phyloP scores from a whole-genome alignment of 2,113 vertebrate species.

The Willisornis vidua region DNA sequence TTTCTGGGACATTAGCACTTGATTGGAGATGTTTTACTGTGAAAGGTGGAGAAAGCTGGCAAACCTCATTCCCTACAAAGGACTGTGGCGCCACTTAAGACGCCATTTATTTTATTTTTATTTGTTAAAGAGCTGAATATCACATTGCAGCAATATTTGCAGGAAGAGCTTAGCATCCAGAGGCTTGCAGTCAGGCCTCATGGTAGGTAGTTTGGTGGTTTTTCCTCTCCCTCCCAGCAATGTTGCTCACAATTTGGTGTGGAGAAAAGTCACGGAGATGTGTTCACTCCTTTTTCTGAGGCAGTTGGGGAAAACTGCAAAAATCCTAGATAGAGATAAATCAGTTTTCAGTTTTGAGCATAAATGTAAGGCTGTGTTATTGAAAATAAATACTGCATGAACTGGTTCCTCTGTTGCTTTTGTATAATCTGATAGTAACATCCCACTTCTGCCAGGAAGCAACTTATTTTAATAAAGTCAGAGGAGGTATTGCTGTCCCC shows the following conservation, averaged over 20 bases:
- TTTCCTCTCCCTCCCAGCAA: background rate
- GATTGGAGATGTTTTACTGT: background rate
- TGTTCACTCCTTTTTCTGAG: background rate
- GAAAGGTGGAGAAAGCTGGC: background rate
- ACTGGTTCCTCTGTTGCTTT: background rate
- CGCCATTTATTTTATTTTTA: background rate
- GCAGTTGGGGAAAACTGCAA: background rate
- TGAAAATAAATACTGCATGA: background rate
- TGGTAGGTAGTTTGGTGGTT: background rate
- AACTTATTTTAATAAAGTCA: background rate
- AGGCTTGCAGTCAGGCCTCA: background rate
- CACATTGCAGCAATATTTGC: background rate
- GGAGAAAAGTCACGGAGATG: background rate
- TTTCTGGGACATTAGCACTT: background rate
- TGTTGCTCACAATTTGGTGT: background rate
- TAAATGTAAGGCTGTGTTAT: background rate
- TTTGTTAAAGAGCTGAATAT: background rate
- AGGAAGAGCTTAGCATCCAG: background rate
- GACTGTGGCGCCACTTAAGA: background rate
- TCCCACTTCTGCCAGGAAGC: background rate
- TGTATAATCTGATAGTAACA: background rate
- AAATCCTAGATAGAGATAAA: background rate
- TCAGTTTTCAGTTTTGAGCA: background rate
- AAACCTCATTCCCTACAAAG: background rate
- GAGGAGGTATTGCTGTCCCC: background rate